Conservation (phyloP, 2,888 invertebrate genomes). For the Zhengitettix transpicula region DNA sequence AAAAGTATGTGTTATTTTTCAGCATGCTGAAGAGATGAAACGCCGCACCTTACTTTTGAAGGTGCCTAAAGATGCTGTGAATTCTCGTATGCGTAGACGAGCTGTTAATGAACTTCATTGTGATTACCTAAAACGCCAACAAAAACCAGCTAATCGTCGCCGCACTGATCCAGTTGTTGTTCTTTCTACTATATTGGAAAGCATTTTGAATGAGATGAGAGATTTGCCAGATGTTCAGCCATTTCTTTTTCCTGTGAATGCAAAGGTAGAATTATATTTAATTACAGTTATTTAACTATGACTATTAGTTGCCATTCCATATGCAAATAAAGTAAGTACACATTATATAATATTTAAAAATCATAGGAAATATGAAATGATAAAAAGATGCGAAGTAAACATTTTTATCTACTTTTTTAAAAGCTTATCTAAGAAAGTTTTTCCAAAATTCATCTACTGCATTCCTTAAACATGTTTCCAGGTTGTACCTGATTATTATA, state of each 20-base stretch:
- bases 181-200: conserved; percentile 76
- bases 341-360: no score
- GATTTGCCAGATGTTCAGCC: conserved; percentile 83
- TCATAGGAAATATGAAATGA: no score
- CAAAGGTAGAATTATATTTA: conserved; percentile 60
- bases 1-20: no score
- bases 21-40: conserved; percentile 76
- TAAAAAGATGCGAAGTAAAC: no score
- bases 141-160: conserved; percentile 70
- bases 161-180: conserved; percentile 95
- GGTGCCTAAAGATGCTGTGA: conserved; percentile 58
- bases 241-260: conserved; percentile 87
- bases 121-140: conserved; percentile 75
- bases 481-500: conserved; percentile 86
- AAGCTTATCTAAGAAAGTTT: no score
- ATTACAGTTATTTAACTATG: background rate
- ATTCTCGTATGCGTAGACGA: conserved; percentile 41
- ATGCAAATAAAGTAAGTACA: no score
- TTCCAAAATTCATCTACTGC: background rate
- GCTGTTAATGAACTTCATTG: conserved; percentile 57
- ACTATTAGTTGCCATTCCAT: no score
- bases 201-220: conserved; percentile 81
- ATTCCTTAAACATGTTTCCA: conserved; percentile 20
- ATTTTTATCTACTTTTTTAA: no score
- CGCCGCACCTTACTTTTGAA: conserved; percentile 59